phyloP scores from a whole-genome alignment of 2,113 vertebrate species.

The Tragulus kanchil region DNA sequence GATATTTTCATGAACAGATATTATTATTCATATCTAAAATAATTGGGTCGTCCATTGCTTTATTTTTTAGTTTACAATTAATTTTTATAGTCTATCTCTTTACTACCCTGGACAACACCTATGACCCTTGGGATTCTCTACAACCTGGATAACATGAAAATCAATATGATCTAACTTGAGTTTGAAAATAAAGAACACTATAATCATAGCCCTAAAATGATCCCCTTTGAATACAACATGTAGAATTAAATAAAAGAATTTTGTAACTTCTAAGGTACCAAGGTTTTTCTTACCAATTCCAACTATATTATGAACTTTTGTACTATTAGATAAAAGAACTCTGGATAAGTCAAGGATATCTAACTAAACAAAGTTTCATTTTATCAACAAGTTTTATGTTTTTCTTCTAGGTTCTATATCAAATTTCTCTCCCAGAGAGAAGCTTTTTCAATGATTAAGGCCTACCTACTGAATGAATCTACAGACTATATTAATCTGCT shows the following conservation, averaged over 20 bases:
- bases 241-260: neutral
- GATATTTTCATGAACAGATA: neutral
- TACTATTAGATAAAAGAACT: neutral
- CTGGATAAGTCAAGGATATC: neutral
- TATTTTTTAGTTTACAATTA: neutral
- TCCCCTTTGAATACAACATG: neutral
- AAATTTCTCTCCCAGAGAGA: neutral
- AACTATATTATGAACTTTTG: neutral
- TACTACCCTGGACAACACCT: neutral
- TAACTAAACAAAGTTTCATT: constrained; percentile 39
- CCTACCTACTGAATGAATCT: neutral
- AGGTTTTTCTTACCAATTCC: neutral
- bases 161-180: neutral
- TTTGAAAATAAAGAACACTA: constrained; percentile 49
- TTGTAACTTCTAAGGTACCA: neutral
- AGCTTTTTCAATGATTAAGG: neutral
- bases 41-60: neutral
- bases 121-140: neutral
- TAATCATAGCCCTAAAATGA: neutral
- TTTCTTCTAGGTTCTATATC: neutral
- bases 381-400: neutral
- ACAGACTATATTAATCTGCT: neutral
- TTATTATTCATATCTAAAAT: neutral
- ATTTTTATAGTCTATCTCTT: neutral
- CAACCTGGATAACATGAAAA: neutral